Percentiles rank a stretch among this genome's conserved stretches.
These are phyloP conservation scores for Aramus guarauna DNA, from an alignment of 2,113 vertebrate species.

Conservation along the genomic window DNA sequence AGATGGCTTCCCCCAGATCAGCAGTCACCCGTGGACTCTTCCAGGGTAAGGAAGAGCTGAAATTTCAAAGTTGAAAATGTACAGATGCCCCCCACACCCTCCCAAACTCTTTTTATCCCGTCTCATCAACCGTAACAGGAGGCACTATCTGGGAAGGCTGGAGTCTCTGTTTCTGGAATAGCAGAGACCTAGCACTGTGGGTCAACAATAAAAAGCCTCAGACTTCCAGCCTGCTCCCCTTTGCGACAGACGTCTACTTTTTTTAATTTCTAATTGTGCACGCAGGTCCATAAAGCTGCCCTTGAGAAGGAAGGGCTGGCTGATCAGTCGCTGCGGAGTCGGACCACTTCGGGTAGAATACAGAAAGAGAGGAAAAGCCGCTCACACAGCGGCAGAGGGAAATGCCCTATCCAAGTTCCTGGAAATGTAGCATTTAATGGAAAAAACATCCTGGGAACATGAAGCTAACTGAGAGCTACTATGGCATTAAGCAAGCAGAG, in stretches of 20 bases:
- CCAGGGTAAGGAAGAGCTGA: not conserved
- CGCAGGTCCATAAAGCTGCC: not conserved
- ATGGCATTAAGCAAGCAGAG: not conserved
- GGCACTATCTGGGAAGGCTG: not conserved
- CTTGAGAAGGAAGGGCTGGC: not conserved
- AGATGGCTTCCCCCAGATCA: not conserved
- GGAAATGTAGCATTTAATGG: not conserved
- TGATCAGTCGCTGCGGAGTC: not conserved
- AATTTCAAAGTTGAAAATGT: not conserved
- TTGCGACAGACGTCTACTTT: not conserved
- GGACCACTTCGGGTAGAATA: rapidly evolving
- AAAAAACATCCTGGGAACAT: not conserved
- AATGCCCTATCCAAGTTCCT: not conserved
- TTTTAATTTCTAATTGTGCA: not conserved
- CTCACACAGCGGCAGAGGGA: not conserved
- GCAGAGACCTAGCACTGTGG: not conserved
- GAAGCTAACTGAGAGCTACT: not conserved
- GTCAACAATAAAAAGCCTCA: not conserved
- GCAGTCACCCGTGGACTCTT: not conserved
- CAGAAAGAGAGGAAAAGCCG: not conserved
- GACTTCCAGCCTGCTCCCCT: not conserved
- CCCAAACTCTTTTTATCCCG: not conserved
- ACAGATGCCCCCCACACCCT: not conserved
- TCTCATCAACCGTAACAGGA: not conserved
- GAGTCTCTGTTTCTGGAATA: not conserved